Percentiles rank a stretch among this genome's conserved stretches.
Conservation (phyloP, 2,888 invertebrate genomes). For the Andrena marginata region DNA sequence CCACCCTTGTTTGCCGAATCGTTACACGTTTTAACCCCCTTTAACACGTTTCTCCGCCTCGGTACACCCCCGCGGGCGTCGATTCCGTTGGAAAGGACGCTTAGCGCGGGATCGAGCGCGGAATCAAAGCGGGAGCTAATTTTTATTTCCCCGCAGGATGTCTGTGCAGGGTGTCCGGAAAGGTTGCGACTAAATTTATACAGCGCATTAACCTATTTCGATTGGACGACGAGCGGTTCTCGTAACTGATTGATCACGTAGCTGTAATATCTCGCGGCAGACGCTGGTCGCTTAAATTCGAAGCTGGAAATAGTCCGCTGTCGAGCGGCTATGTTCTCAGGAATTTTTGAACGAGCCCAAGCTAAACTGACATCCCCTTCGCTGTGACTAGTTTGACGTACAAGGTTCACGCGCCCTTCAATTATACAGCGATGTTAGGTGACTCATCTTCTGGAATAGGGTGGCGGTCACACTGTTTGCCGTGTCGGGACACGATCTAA, state of each 20-base stretch:
- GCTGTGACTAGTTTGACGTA: too few relatives aligned
- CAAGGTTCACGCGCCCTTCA: too few relatives aligned
- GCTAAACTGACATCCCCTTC: too few relatives aligned
- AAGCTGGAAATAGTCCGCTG: too few relatives aligned
- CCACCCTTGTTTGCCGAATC: slow-evolving; percentile 66
- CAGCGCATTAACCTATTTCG: neutral
- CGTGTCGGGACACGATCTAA: slow-evolving; percentile 4
- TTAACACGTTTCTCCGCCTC: slow-evolving; percentile 10
- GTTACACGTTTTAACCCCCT: slow-evolving; percentile 42
- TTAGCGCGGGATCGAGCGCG: slow-evolving; percentile 11
- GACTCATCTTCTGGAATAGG: neutral
- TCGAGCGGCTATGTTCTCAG: too few relatives aligned
- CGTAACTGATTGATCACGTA: too few relatives aligned
- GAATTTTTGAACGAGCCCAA: too few relatives aligned
- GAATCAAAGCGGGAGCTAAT: neutral
- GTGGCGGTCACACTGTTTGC: neutral
- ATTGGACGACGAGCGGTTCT: too few relatives aligned
- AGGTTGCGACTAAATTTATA: neutral
- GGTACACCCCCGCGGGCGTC: neutral
- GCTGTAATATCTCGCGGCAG: too few relatives aligned
- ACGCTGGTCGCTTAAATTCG: too few relatives aligned
- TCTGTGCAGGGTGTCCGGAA: neutral
- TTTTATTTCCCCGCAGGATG: neutral
- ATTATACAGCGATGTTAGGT: neutral
- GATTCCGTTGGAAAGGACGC: slow-evolving; percentile 10